These are phyloP conservation scores for Malurus leucopterus DNA, from an alignment of 2,797 vertebrate species.

Conservation along the genomic window DNA sequence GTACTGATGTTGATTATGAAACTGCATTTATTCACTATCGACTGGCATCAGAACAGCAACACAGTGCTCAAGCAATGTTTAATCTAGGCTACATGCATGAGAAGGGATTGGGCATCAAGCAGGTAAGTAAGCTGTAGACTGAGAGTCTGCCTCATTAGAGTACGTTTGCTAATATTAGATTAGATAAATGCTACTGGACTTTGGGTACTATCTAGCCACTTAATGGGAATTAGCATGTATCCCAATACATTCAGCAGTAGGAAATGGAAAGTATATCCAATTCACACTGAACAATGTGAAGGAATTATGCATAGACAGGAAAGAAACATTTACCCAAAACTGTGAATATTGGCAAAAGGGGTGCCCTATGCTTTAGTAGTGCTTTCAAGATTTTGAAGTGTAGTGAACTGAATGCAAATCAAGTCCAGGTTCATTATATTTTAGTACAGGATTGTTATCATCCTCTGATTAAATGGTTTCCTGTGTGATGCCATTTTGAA, in stretches of 20 bases:
- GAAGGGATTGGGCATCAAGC: slow-evolving; percentile 95
- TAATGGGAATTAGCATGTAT: neutral
- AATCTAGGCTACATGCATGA: slow-evolving; percentile 98
- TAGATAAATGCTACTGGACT: neutral
- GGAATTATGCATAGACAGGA: neutral
- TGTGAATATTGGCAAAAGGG: neutral
- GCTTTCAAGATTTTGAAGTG: neutral
- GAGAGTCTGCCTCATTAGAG: neutral
- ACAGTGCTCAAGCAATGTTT: slow-evolving; percentile 97
- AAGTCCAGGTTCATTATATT: neutral
- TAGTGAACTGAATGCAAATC: neutral
- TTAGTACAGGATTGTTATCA: neutral
- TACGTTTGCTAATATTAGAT: neutral
- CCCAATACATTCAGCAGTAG: neutral
- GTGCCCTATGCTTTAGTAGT: neutral
- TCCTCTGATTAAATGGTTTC: neutral
- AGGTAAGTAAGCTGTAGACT: slow-evolving; percentile 72
- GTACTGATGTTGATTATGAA: slow-evolving; percentile 96
- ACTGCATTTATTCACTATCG: slow-evolving; percentile 96
- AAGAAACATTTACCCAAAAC: neutral
- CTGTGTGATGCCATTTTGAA: neutral
- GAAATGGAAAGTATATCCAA: neutral
- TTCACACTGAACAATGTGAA: neutral
- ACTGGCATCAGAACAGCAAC: slow-evolving; percentile 95
- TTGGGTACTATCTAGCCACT: neutral